Percentiles rank a stretch among this genome's conserved stretches.
Conservation (phyloP, 2,888 invertebrate species). For the Lepas anatifera region DNA sequence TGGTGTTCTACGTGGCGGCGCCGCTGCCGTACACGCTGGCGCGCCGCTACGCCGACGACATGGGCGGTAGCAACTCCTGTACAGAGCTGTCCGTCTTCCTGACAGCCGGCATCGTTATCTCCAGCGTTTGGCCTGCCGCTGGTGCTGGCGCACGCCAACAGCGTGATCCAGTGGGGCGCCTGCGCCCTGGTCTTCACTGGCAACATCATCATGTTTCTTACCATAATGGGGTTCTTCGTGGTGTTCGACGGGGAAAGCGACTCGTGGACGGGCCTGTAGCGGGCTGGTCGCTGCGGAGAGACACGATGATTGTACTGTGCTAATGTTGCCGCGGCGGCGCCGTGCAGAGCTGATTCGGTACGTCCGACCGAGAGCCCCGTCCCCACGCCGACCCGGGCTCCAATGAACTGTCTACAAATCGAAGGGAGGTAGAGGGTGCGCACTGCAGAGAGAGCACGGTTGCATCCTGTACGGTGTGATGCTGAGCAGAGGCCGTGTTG, state of each 20-base stretch:
- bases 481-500: no score
- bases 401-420: no score
- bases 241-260: slow-evolving; percentile 60
- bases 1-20: slow-evolving; percentile 80
- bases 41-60: slow-evolving; percentile 55
- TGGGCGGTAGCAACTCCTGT: slow-evolving; percentile 21
- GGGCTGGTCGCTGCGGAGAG: not conserved
- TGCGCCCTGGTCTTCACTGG: slow-evolving; percentile 77
- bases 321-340: no score
- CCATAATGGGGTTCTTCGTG: slow-evolving; percentile 80
- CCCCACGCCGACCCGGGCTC: no score
- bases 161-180: slow-evolving; percentile 63
- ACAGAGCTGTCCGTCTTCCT: slow-evolving; percentile 52
- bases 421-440: no score
- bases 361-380: no score
- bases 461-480: no score
- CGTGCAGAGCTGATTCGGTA: no score
- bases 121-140: slow-evolving; percentile 95
- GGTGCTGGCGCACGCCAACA: slow-evolving; percentile 59
- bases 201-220: slow-evolving; percentile 80
- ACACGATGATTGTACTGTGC: no score
- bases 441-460: no score
- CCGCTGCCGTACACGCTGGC: slow-evolving; percentile 89
- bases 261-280: not conserved
- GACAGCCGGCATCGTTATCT: slow-evolving; percentile 88